Conservation (phyloP, 2,113 vertebrate species). For the Syngnathus scovelli region DNA sequence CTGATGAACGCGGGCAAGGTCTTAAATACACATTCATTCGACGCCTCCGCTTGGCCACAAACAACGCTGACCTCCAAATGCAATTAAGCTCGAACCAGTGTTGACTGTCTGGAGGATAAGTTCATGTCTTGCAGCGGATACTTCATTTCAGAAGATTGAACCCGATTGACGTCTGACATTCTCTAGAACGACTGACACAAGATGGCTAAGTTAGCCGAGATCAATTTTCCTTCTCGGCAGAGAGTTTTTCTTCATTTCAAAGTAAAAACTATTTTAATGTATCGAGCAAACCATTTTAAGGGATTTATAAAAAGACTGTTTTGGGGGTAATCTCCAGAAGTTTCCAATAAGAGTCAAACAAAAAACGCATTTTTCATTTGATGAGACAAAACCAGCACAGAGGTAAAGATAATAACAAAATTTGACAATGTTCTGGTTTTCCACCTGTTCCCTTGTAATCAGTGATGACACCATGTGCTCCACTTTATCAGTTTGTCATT, state of each 20-base stretch:
- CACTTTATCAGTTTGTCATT: constrained; percentile 1
- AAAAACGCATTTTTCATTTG: too few relatives aligned
- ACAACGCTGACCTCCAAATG: not conserved
- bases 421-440: not conserved
- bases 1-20: constrained; percentile 9
- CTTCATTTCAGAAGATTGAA: not conserved
- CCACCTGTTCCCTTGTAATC: not conserved
- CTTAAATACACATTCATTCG: not conserved
- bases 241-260: not conserved
- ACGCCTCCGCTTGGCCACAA: not conserved
- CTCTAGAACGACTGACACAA: not conserved
- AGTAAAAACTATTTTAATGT: not conserved
- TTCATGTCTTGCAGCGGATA: not conserved
- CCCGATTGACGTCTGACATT: constrained; percentile 6
- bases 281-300: not conserved
- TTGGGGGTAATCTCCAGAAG: too few relatives aligned
- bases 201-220: not conserved
- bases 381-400: too few relatives aligned
- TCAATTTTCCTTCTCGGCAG: not conserved
- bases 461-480: not conserved
- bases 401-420: too few relatives aligned
- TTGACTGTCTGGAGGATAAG: constrained; percentile 4
- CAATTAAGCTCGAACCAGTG: constrained; percentile 2
- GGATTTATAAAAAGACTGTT: not conserved
- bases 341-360: too few relatives aligned